Evolutionary conservation across 2,888 invertebrate genomes (phyloP), one percentile per base, ranked within the genome.

Genomic region (Meganola albula): DNA sequence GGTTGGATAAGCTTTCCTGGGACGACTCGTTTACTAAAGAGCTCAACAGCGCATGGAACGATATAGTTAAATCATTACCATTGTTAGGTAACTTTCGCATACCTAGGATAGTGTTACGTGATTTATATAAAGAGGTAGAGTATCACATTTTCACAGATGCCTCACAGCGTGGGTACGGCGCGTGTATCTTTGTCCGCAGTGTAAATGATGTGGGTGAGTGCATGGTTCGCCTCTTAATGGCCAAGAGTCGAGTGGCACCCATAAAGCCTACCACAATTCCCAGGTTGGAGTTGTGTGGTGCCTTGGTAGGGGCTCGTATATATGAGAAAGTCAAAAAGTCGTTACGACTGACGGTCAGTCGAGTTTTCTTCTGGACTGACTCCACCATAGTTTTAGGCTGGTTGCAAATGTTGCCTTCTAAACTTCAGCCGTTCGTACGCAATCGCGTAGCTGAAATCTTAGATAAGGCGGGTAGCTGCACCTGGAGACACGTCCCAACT

Each of bases 321-420:
- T n/a, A n/a, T n/a, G n/a, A n/a, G n/a, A n/a, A n/a, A n/a, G n/a
- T n/a, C n/a, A n/a, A n/a, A n/a, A n/a, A n/a, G n/a, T n/a, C n/a
- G n/a, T n/a, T n/a, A n/a, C n/a, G n/a, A n/a, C n/a, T n/a, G n/a
- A n/a, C n/a, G n/a, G n/a, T n/a, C n/a, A n/a, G n/a, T n/a, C n/a
- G n/a, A n/a, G n/a, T n/a, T n/a, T n/a, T n/a, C n/a, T n/a, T n/a
- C n/a, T 62, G 62, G 58, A 52, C 53, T 0, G 58, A 58, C 24
- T 59, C 57, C 2, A 54, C 44, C 0, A 48, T 57, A 3, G 54
- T 58, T 0, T 26, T 58, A 10, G 57, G 55, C 1, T 61, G 58
- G 58, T 22, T 59, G 1, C 35, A 40, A 11, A 52, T 44, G 42
- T 4, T 38, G 3, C 50, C 55, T 4, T 33, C 4, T 31, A 49